Evolutionary conservation across 1,140 invertebrate genomes (phyloP), one percentile per base, ranked within the genome.

Genomic region (Harpegnathos saltator): DNA sequence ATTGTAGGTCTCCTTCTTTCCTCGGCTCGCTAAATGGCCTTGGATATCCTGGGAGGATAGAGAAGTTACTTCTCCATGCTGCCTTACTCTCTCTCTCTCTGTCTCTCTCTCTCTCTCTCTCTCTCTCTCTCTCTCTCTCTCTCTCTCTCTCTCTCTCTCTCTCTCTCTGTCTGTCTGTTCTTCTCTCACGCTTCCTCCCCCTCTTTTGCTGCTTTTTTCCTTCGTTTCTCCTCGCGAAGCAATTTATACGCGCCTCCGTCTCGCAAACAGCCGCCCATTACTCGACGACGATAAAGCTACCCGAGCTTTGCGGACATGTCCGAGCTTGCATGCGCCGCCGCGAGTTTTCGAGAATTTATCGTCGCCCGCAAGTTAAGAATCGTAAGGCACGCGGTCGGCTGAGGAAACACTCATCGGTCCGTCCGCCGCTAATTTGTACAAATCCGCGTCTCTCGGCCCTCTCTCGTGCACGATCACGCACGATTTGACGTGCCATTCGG

Each of bases 191-290:
- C 83, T 78, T 14, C 44, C 50, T 54, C 50, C 33, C 22, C 44
- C 19, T 73, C 38, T 38, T 66, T n/a, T 50, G 14, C 29, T 54
- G 14, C 29, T 54, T 81, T 84, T 54, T 80, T 48, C 59, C 66
- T 58, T 44, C 62, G 83, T 86, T 69, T 56, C 78, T 86, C 71
- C 88, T 89, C 82, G 77, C 82, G 82, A 89, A 83, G 88, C 85
- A 89, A 89, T 89, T 89, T 89, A 89, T 89, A 89, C 88, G 87
- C 87, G 88, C 87, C 87, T 89, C 88, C 77, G 72, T 54, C 82
- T 89, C 68, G 88, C 88, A 89, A 89, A 89, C 88, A 89, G 83
- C 87, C 82, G 62, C 82, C 87, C 87, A 89, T 89, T 89, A 89
- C 88, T 78, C 82, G 84, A 84, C 61, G 77, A 89, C 84, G 84